These are phyloP conservation scores for Petrocephalus schoutedeni DNA, from an alignment of 2,797 vertebrate species.

Conservation along the genomic window DNA sequence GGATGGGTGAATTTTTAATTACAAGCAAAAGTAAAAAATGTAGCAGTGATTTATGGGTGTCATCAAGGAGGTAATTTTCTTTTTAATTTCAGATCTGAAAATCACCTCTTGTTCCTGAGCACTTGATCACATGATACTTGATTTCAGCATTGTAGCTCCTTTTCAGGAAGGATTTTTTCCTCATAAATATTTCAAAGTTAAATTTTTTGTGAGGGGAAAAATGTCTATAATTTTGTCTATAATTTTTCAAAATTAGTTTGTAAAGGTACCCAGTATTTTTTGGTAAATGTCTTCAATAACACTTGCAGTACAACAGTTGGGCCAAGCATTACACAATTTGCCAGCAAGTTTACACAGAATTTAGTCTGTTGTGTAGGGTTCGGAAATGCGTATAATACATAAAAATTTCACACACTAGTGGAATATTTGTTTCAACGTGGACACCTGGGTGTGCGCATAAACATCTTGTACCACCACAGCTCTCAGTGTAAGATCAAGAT, in stretches of 20 bases:
- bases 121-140: background rate
- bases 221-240: background rate
- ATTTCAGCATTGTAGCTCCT: background rate
- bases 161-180: background rate
- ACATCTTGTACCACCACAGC: background rate
- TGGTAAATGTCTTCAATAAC: background rate
- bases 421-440: background rate
- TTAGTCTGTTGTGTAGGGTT: background rate
- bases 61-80: background rate
- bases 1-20: background rate
- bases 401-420: background rate
- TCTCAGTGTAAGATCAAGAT: background rate
- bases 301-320: background rate
- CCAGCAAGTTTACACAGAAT: background rate
- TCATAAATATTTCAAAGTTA: background rate
- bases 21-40: constrained; percentile 5
- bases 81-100: background rate
- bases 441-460: background rate
- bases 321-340: background rate
- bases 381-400: background rate
- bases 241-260: background rate
- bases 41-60: background rate
- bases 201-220: background rate
- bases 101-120: background rate
- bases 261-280: background rate